Percentiles rank a stretch among this genome's conserved stretches.
phyloP scores from a whole-genome alignment of 2,888 invertebrate genomes.

The Clanis bilineata region DNA sequence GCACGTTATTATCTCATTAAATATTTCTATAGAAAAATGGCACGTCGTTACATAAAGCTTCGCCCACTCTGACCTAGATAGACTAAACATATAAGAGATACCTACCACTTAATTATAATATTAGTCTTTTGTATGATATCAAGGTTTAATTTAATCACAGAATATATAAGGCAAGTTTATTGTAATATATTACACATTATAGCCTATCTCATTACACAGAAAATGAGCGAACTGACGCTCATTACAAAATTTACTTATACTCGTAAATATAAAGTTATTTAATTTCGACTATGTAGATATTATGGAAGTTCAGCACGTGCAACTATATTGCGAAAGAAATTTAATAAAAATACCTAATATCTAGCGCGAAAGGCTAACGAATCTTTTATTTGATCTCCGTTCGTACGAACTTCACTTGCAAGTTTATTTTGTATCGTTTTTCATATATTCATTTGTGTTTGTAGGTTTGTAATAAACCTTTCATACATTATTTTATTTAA shows the following conservation, averaged over 20 bases:
- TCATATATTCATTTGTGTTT: not conserved
- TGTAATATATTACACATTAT: too few relatives aligned
- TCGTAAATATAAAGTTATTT: slow-evolving; percentile 25
- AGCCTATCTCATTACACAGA: not conserved
- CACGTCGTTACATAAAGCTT: too few relatives aligned
- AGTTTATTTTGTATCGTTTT: slow-evolving; percentile 25
- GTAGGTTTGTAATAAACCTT: not conserved
- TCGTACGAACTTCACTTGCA: slow-evolving; percentile 19
- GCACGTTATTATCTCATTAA: too few relatives aligned
- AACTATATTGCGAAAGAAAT: slow-evolving; percentile 23
- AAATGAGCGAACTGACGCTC: not conserved
- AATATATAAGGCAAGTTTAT: not conserved
- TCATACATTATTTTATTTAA: not conserved
- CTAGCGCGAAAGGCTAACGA: slow-evolving; percentile 11
- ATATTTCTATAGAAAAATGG: too few relatives aligned
- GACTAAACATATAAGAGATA: too few relatives aligned
- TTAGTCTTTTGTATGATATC: too few relatives aligned
- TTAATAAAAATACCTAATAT: slow-evolving; percentile 23
- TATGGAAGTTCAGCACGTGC: slow-evolving; percentile 10
- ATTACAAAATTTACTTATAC: not conserved
- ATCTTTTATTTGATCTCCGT: slow-evolving; percentile 18
- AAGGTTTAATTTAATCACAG: too few relatives aligned
- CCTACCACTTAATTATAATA: too few relatives aligned
- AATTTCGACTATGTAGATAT: slow-evolving; percentile 23
- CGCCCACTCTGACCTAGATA: too few relatives aligned